A percentile compares a stretch with the other conserved stretches of the same genome.
Conservation (phyloP, 2,888 invertebrate genomes). For the Psococerastis gibbosa region DNA sequence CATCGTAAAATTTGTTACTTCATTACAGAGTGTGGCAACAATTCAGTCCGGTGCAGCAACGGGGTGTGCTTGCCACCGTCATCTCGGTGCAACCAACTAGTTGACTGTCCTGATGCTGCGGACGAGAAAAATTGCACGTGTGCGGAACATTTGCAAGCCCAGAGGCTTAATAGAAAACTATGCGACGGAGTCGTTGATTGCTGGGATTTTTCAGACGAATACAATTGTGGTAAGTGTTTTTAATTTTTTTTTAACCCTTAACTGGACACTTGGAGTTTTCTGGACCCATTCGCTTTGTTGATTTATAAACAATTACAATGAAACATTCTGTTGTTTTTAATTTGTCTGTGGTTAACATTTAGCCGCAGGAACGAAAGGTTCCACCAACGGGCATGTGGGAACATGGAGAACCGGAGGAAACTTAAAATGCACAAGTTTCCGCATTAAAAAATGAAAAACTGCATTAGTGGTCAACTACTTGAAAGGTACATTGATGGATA, state of each 20-base stretch:
- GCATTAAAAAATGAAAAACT: too few species aligned
- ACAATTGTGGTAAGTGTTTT: slow-evolving; percentile 42
- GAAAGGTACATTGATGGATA: too few species aligned
- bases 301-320: too few species aligned
- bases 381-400: too few species aligned
- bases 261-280: too few species aligned
- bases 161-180: slow-evolving; percentile 48
- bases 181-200: slow-evolving; percentile 65
- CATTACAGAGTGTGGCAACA: slow-evolving; percentile 21
- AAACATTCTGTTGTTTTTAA: slow-evolving; percentile 3
- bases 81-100: slow-evolving; percentile 48
- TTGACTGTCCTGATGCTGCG: slow-evolving; percentile 48
- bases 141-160: slow-evolving; percentile 51
- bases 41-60: slow-evolving; percentile 37
- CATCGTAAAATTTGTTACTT: too few species aligned
- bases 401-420: too few species aligned
- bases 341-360: not conserved
- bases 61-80: slow-evolving; percentile 43
- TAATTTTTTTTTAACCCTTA: too few species aligned
- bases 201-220: slow-evolving; percentile 62
- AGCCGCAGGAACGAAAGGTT: too few species aligned
- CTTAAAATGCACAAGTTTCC: too few species aligned
- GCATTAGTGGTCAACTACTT: too few species aligned
- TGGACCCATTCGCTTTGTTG: too few species aligned
- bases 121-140: slow-evolving; percentile 57